Evolutionary conservation across 2,888 invertebrate species (phyloP).

Genomic region (Clepsis dumicolana): DNA sequence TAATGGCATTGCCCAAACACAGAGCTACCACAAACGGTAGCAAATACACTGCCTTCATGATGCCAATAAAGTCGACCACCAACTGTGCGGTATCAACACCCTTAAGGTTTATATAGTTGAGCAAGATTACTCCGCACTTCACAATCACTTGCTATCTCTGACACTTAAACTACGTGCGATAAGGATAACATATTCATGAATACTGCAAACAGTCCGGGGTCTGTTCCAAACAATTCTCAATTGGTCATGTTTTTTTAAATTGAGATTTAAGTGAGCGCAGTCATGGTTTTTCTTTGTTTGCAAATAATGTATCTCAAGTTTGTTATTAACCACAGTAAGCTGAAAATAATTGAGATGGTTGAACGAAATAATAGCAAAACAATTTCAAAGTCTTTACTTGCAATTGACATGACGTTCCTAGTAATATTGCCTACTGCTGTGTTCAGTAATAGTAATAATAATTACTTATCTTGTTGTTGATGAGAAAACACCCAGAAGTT

Average conservation of each 20-base stretch:
- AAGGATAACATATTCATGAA: constrained; percentile 18
- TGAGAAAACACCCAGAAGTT: constrained; percentile 2
- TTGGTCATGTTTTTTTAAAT: neutral
- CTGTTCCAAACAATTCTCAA: neutral
- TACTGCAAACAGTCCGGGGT: neutral
- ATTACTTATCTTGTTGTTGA: neutral
- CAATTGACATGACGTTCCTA: neutral
- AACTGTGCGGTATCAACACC: constrained; percentile 23
- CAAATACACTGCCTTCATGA: constrained; percentile 62
- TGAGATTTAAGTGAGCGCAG: neutral
- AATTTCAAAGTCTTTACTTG: neutral
- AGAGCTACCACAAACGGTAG: constrained; percentile 58
- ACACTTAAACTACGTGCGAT: constrained; percentile 29
- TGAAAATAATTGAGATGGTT: neutral
- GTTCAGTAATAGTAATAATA: neutral
- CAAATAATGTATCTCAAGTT: neutral
- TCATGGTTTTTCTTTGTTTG: neutral
- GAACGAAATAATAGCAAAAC: neutral
- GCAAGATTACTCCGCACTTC: constrained; percentile 16
- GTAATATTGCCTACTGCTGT: neutral
- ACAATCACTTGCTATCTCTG: constrained; percentile 24
- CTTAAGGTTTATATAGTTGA: constrained; percentile 30
- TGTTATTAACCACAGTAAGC: neutral
- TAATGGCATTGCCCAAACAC: constrained; percentile 52
- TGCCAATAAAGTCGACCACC: neutral